phyloP scores from a whole-genome alignment of 2,797 vertebrate species.

The Oreortyx pictus region DNA sequence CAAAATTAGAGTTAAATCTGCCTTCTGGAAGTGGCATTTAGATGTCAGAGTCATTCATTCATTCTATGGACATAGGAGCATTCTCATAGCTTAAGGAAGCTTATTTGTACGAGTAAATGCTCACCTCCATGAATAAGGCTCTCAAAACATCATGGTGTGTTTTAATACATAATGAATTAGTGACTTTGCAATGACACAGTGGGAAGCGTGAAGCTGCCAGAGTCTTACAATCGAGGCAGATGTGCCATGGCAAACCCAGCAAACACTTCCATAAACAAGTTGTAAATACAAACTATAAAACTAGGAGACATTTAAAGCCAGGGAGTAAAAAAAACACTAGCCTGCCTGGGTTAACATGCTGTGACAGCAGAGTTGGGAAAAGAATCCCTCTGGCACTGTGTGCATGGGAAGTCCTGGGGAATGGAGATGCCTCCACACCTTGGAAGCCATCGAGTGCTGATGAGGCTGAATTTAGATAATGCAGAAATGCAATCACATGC shows the following conservation, averaged over 20 bases:
- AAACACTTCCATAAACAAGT: not conserved
- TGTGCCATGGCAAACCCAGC: accelerated
- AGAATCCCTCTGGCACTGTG: accelerated
- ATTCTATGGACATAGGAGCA: not conserved
- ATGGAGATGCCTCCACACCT: accelerated
- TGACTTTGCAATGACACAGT: not conserved
- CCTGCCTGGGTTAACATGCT: not conserved
- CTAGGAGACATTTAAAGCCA: not conserved
- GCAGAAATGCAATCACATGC: not conserved
- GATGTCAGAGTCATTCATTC: not conserved
- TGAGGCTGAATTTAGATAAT: not conserved
- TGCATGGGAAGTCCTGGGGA: accelerated
- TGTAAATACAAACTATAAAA: not conserved
- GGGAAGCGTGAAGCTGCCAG: not conserved
- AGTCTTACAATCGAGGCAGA: accelerated
- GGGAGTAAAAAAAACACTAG: not conserved
- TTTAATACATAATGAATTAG: not conserved
- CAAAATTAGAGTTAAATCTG: not conserved
- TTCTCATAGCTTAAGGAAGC: not conserved
- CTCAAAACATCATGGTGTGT: not conserved
- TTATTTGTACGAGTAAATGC: not conserved
- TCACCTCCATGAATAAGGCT: not conserved
- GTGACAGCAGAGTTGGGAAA: not conserved
- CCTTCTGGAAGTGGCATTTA: not conserved
- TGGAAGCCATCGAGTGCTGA: not conserved